A percentile compares a stretch with the other conserved stretches of the same genome.
phyloP scores from a whole-genome alignment of 1,140 invertebrate species.

The Coelopa frigida region DNA sequence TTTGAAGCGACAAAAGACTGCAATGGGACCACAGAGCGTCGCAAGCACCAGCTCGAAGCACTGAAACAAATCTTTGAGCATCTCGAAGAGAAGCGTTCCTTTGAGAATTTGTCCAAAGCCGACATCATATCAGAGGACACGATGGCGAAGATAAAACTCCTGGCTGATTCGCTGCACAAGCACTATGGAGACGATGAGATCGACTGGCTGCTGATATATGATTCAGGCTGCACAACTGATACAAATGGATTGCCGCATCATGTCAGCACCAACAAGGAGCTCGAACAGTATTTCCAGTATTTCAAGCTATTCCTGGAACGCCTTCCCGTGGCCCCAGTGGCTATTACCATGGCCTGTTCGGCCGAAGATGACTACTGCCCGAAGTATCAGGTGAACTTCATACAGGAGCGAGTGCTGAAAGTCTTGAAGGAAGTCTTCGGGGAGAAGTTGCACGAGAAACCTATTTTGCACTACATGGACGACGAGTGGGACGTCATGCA shows the following conservation, averaged over 20 bases:
- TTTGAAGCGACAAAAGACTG: constrained; percentile 27
- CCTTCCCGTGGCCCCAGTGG: constrained; percentile 57
- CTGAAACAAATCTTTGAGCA: constrained; percentile 56
- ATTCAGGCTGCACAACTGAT: constrained; percentile 82
- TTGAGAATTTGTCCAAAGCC: constrained; percentile 41
- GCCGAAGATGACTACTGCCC: constrained; percentile 87
- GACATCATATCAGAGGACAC: constrained; percentile 25
- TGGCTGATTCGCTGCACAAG: constrained; percentile 47
- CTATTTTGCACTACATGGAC: constrained; percentile 40
- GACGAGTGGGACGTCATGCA: constrained; percentile 43
- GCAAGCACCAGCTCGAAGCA: constrained; percentile 53
- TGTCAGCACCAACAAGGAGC: constrained; percentile 61
- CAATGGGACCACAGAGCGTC: constrained; percentile 23
- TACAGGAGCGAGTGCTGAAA: constrained; percentile 57
- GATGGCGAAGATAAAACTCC: constrained; percentile 45
- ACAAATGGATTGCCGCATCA: constrained; percentile 72
- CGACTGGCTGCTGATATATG: constrained; percentile 71
- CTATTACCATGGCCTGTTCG: constrained; percentile 74
- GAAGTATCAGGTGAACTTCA: constrained; percentile 61
- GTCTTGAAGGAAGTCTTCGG: constrained; percentile 40
- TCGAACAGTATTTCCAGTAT: constrained; percentile 54
- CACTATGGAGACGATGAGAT: constrained; percentile 55
- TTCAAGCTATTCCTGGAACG: constrained; percentile 56
- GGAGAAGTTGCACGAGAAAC: constrained; percentile 32
- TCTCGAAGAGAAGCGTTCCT: constrained; percentile 51